Evolutionary conservation across 2,888 invertebrate species (phyloP), one percentile per base, ranked within the genome.

Genomic region (Drosophila heteroneura): DNA sequence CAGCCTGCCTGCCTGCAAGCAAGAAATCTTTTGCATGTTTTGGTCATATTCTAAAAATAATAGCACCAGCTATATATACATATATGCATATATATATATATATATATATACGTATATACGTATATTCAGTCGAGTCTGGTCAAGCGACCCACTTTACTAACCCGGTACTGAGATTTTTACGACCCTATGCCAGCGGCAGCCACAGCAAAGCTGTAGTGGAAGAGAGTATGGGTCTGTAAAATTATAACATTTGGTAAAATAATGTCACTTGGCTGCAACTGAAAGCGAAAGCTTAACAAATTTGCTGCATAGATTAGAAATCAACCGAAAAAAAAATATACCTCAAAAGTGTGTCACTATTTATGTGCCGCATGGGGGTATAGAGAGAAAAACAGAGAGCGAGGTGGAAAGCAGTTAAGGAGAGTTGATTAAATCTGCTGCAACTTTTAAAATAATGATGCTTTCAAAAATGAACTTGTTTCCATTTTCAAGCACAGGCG

Each of bases 11-110:
- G 63, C 57, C 61, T 59, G 80, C 80, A 75, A 69, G 67, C 87
- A 68, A 84, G 79, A 89, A 89, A 87, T 90, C 81, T 81, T 90
- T 89, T 90, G 91, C 91, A 90, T 90, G 90, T 87, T 91, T 89
- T 71, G 91, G 90, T 91, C 91, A 91, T 85, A 90, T 90, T 83
- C 86, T 89, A 85, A 85, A 91, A 90, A 90, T 91, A 87, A 87
- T 87, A 89, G 87, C 82, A 67, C 52, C 30, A 58, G 59, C 58
- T 62, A 37, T 59, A 62, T 70, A 39, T 44, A 39, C 9, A 44
- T 47, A 22, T 47, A 19, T 10, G 35, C 28, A 9, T 37, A 44
- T 37, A 39, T 37, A 44, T n/a, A 33, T 7, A 28, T 3, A 51
- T 28, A 54, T 30, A 28, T 16, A 41, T 47, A 54, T 61, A 37